phyloP scores from a whole-genome alignment of 2,113 vertebrate species.

The Elephas maximus region DNA sequence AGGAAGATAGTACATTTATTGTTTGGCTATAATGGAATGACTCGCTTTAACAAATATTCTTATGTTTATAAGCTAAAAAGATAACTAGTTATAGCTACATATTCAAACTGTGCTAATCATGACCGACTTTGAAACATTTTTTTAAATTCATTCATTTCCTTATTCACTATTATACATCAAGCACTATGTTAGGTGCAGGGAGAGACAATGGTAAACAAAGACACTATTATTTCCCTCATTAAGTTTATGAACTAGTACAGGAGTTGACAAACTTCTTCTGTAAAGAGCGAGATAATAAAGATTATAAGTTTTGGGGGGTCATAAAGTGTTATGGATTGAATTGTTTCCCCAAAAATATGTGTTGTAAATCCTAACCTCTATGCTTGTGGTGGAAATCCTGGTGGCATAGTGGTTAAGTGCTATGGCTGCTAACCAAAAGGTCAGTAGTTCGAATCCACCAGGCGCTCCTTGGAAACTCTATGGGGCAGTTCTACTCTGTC shows the following conservation, averaged over 20 bases:
- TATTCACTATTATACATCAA: not conserved
- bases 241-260: not conserved
- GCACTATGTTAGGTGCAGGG: not conserved
- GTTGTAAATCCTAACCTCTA: not conserved
- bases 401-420: too few species aligned
- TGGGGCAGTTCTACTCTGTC: too few species aligned
- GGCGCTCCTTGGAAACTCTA: too few species aligned
- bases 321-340: not conserved
- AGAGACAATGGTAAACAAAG: not conserved
- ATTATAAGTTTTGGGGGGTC: not conserved
- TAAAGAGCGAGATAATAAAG: not conserved
- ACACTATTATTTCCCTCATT: not conserved
- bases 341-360: not conserved
- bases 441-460: too few species aligned
- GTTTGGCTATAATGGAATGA: not conserved
- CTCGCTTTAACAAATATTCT: slow-evolving; percentile 17
- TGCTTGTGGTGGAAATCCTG: not conserved
- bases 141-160: not conserved
- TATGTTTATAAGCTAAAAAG: not conserved
- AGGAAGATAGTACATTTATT: not conserved
- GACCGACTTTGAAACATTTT: not conserved
- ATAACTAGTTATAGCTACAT: not conserved
- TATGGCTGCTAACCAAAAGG: too few species aligned
- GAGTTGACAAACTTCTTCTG: not conserved
- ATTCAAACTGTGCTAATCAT: not conserved